Evolutionary conservation across 2,113 vertebrate genomes (phyloP).

Genomic region (Echinops telfairi): DNA sequence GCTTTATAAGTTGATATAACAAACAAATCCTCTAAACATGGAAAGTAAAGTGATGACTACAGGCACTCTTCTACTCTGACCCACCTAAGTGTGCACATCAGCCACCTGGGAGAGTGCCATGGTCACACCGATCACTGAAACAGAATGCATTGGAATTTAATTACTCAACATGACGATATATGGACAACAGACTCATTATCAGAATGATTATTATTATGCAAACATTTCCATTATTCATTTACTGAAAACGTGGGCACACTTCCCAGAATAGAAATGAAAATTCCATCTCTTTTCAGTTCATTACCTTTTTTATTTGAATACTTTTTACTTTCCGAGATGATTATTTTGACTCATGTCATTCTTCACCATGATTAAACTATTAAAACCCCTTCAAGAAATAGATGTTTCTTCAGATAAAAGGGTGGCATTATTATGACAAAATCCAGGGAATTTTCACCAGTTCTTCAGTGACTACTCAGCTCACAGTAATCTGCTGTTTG

Average conservation of each 20-base stretch:
- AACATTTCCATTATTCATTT: slow-evolving; percentile 78
- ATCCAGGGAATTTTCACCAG: not conserved
- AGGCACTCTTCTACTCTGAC: slow-evolving; percentile 48
- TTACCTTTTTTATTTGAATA: not conserved
- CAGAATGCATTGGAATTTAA: slow-evolving; percentile 72
- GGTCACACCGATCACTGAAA: slow-evolving; percentile 59
- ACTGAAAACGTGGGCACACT: slow-evolving; percentile 70
- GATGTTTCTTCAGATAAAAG: slow-evolving; percentile 33
- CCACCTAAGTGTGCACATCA: slow-evolving; percentile 44
- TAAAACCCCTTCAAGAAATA: slow-evolving; percentile 54
- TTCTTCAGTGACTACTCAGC: not conserved
- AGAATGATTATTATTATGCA: slow-evolving; percentile 74
- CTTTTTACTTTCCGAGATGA: slow-evolving; percentile 15
- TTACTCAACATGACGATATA: slow-evolving; percentile 69
- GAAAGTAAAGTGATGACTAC: slow-evolving; percentile 44
- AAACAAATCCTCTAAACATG: slow-evolving; percentile 51
- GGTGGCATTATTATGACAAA: not conserved
- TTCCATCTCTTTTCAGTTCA: slow-evolving; percentile 25
- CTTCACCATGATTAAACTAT: slow-evolving; percentile 8
- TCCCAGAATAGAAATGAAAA: slow-evolving; percentile 50
- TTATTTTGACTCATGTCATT: slow-evolving; percentile 63
- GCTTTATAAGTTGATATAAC: slow-evolving; percentile 47
- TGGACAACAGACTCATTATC: slow-evolving; percentile 67
- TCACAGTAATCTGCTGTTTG: slow-evolving; percentile 9
- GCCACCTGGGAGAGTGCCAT: slow-evolving; percentile 31